phyloP scores from a whole-genome alignment of 2,797 vertebrate genomes.

The Lithobates pipiens region DNA sequence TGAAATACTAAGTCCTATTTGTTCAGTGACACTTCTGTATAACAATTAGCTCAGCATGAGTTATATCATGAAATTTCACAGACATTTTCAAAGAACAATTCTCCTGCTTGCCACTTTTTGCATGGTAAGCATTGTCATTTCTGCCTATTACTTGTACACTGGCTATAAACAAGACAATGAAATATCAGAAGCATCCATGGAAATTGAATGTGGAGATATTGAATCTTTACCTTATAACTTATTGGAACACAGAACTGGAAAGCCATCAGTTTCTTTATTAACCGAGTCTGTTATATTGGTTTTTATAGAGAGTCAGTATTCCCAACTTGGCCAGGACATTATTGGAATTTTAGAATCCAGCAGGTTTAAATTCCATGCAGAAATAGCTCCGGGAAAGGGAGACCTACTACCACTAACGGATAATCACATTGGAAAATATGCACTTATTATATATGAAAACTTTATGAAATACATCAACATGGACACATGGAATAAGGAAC shows the following conservation, averaged over 20 bases:
- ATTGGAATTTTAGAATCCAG: conserved; percentile 91
- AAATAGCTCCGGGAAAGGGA: conserved; percentile 95
- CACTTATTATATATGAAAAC: conserved; percentile 94
- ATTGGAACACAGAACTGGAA: conserved; percentile 78
- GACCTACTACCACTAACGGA: conserved; percentile 91
- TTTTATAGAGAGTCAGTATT: conserved; percentile 97
- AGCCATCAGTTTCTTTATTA: conserved; percentile 79
- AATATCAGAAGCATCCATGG: conserved; percentile 82
- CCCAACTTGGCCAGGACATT: conserved; percentile 93
- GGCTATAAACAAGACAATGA: conserved; percentile 91
- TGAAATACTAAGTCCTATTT: conserved; percentile 66
- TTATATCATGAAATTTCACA: conserved; percentile 85
- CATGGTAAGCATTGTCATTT: conserved; percentile 91
- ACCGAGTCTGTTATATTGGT: conserved; percentile 91
- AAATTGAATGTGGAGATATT: conserved; percentile 86
- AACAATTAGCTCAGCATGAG: conserved; percentile 81
- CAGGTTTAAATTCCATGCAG: conserved; percentile 89
- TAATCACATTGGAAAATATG: conserved; percentile 88
- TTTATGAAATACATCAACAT: conserved; percentile 91
- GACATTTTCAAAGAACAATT: conserved; percentile 90
- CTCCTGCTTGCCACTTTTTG: conserved; percentile 93
- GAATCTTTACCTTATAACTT: conserved; percentile 81
- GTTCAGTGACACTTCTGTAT: conserved; percentile 69
- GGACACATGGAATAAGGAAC: conserved; percentile 93
- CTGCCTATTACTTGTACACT: conserved; percentile 93